Percentiles rank a stretch among this genome's conserved stretches.
These are phyloP conservation scores for Volucella zonaria DNA, from an alignment of 2,888 invertebrate species.

Conservation along the genomic window DNA sequence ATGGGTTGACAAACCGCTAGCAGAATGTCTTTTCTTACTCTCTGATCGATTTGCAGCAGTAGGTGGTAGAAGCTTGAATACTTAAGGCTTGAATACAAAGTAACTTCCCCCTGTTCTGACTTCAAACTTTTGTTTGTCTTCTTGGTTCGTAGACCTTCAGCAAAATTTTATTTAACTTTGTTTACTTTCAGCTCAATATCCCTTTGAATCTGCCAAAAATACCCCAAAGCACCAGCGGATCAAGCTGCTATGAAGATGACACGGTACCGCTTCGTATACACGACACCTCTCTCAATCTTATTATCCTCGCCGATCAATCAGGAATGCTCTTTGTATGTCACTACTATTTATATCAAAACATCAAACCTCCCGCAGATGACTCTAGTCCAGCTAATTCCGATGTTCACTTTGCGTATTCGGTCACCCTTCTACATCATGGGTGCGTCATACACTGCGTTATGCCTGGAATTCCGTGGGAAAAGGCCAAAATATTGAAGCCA, in stretches of 20 bases:
- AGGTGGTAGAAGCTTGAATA: no score
- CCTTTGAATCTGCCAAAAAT: constrained; percentile 91
- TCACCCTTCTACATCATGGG: constrained; percentile 92
- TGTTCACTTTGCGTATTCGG: constrained; percentile 93
- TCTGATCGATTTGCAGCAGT: no score
- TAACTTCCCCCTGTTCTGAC: no score
- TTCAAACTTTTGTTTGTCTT: no score
- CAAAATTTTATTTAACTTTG: constrained; percentile 7
- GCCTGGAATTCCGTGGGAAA: constrained; percentile 90
- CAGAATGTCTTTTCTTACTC: no score
- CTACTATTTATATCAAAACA: constrained; percentile 91
- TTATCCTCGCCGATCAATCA: constrained; percentile 88
- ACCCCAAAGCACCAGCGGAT: constrained; percentile 83
- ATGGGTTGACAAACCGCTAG: no score
- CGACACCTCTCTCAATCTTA: constrained; percentile 91
- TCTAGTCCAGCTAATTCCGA: constrained; percentile 75
- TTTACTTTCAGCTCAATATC: constrained; percentile 88
- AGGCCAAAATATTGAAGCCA: constrained; percentile 89
- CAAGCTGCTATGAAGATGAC: constrained; percentile 90
- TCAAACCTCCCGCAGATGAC: constrained; percentile 83
- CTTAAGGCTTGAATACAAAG: no score
- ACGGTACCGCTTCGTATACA: constrained; percentile 91
- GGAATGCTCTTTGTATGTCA: constrained; percentile 91
- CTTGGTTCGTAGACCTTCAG: no score
- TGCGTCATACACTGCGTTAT: constrained; percentile 92